Percentiles rank a stretch among this genome's conserved stretches.
Evolutionary conservation across 2,888 invertebrate genomes (phyloP).

Genomic region (Galerucella calmariensis): DNA sequence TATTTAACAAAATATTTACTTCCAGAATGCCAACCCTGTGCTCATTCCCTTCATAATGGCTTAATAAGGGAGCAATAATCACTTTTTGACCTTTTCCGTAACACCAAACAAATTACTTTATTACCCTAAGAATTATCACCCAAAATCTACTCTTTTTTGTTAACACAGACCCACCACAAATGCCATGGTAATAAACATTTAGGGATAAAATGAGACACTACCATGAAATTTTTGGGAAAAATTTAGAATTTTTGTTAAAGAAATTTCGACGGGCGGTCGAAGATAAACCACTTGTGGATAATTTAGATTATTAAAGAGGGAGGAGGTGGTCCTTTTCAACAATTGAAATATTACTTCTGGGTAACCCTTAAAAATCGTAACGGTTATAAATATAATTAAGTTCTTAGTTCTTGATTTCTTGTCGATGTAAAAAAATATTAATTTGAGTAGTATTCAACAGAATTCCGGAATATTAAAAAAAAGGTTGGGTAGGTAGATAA

Average conservation of each 20-base stretch:
- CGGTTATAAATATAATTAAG: no score
- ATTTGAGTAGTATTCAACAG: no score
- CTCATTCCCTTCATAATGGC: constrained; percentile 31
- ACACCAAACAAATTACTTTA: constrained; percentile 43
- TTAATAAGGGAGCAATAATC: constrained; percentile 47
- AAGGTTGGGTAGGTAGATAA: no score
- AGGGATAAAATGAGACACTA: constrained; percentile 1
- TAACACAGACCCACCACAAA: constrained; percentile 35
- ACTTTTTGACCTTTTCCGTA: constrained; percentile 41
- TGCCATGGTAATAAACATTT: constrained; percentile 26
- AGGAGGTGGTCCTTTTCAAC: not conserved
- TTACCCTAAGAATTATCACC: constrained; percentile 36
- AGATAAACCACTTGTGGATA: constrained; percentile 11
- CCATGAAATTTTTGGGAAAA: constrained; percentile 30
- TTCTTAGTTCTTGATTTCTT: no score
- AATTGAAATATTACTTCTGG: not conserved
- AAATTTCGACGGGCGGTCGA: constrained; percentile 7
- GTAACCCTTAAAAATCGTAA: not conserved
- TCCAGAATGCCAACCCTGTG: not conserved
- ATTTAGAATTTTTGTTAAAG: constrained; percentile 9
- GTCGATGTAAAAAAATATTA: no score
- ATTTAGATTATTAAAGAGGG: not conserved
- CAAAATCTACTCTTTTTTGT: constrained; percentile 33
- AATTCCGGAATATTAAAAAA: no score
- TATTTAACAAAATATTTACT: no score